Evolutionary conservation across 2,797 vertebrate genomes (phyloP), one percentile per base, ranked within the genome.

Genomic region (Channallabes apus): DNA sequence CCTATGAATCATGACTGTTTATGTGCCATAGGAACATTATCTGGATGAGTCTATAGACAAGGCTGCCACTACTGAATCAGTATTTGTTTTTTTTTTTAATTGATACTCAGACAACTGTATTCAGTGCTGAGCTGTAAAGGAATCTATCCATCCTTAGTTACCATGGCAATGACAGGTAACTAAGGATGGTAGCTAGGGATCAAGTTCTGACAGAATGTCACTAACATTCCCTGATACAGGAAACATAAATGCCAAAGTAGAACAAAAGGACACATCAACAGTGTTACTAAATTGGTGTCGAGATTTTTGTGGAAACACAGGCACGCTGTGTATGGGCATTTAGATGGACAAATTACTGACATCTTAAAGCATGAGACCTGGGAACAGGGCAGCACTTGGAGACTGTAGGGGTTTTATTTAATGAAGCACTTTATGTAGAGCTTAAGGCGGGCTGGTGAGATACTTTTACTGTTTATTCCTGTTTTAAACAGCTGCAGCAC

Each of bases 121-220:
- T 62, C 35, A 35, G 2, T 59, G 6, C 56, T 79, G 59, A 62
- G 62, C 77, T 62, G 58, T 79, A 64, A 79, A 62, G 62, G 35
- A 41, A n/a, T 79, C 35, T 41, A 27, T 41, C 77, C 77, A 79
- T 62, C 77, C 59, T 24, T 41, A n/a, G 58, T 79, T 64, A 64
- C 77, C 59, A 79, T 79, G 77, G 77, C 59, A 79, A 79, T 79
- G 22, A 79, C 77, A 64, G 35, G 77, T 79, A 79, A 79, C 77
- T 62, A 79, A 41, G 77, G 77, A 62, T 62, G 35, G 77, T 79
- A 79, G 62, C 77, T 79, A 79, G 77, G 58, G 77, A 62, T 79
- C 17, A 35, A n/a, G 32, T 79, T 62, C 32, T 79, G 59, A 79
- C 77, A 64, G 24, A 79, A 41, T 62, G 77, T 61, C 75, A 78